Percentiles rank a stretch among this genome's conserved stretches.
Conservation (phyloP, 2,888 invertebrate species). For the Agonopterix arenella region DNA sequence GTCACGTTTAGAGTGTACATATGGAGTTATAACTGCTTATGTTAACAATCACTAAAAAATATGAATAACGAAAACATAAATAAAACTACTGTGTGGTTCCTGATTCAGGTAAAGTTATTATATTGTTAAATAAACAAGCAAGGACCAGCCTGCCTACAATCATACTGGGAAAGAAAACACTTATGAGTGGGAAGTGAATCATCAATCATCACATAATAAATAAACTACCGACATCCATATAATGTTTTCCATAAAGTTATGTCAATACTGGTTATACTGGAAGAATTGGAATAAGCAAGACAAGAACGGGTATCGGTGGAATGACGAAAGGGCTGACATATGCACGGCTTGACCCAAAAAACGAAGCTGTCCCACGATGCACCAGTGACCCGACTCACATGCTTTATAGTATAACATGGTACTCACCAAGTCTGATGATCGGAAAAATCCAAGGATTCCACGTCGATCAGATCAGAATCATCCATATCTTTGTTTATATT, state of each 20-base stretch:
- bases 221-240: neutral
- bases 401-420: slow-evolving; percentile 9
- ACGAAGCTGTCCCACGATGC: slow-evolving; percentile 11
- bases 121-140: too few species aligned
- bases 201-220: neutral
- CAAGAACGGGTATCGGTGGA: slow-evolving; percentile 23
- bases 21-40: too few species aligned
- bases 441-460: slow-evolving; percentile 72
- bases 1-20: too few species aligned
- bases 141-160: too few species aligned
- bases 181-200: too few species aligned
- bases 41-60: too few species aligned
- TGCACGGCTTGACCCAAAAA: slow-evolving; percentile 21
- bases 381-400: neutral
- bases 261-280: slow-evolving; percentile 11
- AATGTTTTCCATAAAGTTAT: slow-evolving; percentile 2
- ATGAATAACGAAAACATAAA: too few species aligned
- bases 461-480: slow-evolving; percentile 75
- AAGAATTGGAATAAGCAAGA: slow-evolving; percentile 14
- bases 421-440: slow-evolving; percentile 79
- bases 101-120: too few species aligned
- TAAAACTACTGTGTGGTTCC: too few species aligned
- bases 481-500: slow-evolving; percentile 76
- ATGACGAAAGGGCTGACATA: slow-evolving; percentile 25
- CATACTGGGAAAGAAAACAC: too few species aligned